Conservation (phyloP, 2,113 vertebrate species). For the Austrofundulus limnaeus region DNA sequence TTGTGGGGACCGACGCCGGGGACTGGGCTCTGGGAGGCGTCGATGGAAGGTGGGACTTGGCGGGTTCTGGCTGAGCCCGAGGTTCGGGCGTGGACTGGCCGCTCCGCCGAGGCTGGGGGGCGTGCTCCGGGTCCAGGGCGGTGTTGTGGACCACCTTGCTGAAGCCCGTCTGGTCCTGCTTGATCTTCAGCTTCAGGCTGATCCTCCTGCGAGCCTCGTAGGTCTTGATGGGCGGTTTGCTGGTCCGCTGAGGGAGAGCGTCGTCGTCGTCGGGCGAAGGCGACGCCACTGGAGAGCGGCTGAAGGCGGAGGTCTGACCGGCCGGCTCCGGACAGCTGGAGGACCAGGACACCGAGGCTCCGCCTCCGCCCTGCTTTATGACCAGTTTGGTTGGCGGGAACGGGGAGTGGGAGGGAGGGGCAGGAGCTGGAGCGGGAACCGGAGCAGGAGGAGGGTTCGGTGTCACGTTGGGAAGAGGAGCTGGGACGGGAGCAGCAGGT, state of each 20-base stretch:
- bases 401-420: conserved; percentile 37
- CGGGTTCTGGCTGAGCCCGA: conserved; percentile 39
- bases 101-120: conserved; percentile 67
- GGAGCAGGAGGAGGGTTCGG: conserved; percentile 21
- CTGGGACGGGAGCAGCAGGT: conserved; percentile 26
- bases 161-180: conserved; percentile 89
- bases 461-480: conserved; percentile 11
- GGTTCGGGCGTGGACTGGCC: conserved; percentile 39
- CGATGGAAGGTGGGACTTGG: conserved; percentile 46
- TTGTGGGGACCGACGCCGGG: conserved; percentile 53
- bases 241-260: conserved; percentile 84
- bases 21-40: conserved; percentile 68
- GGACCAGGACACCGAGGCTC: conserved; percentile 89
- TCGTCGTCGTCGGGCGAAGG: conserved; percentile 78
- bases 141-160: conserved; percentile 96
- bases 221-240: conserved; percentile 91
- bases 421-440: not conserved
- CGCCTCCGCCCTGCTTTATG: conserved; percentile 88
- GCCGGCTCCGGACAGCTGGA: conserved; percentile 74
- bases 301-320: conserved; percentile 51
- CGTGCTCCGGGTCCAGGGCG: conserved; percentile 88
- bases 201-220: conserved; percentile 92
- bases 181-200: conserved; percentile 93
- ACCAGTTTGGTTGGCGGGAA: conserved; percentile 88
- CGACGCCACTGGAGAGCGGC: conserved; percentile 43